Evolutionary conservation across 2,113 vertebrate species (phyloP).

Genomic region (Aspidoscelis tigris): DNA sequence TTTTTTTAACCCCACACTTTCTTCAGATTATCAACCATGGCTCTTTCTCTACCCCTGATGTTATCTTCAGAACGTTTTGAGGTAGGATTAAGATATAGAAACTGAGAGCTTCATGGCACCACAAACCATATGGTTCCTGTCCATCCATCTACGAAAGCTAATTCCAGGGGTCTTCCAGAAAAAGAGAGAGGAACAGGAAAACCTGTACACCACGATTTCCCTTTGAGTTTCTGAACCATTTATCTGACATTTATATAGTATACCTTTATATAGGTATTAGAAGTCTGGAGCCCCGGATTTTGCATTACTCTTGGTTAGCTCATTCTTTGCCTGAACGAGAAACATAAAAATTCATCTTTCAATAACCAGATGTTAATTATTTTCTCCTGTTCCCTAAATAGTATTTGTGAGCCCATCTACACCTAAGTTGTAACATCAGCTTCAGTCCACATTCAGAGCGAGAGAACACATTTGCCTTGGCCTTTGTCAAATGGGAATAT

Average conservation of each 20-base stretch:
- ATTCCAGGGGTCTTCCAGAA: not conserved
- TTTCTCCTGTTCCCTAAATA: not conserved
- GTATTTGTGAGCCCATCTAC: no score
- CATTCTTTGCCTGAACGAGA: not conserved
- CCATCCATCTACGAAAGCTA: no score
- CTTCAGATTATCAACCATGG: no score
- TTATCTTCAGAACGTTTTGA: not conserved
- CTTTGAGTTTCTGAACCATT: not conserved
- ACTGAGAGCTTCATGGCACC: not conserved
- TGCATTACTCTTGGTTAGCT: not conserved
- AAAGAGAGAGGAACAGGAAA: not conserved
- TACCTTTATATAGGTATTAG: not conserved
- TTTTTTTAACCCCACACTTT: not conserved
- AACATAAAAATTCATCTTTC: not conserved
- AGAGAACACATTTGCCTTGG: no score
- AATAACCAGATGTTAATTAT: slow-evolving; percentile 7
- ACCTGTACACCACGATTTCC: not conserved
- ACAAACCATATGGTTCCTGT: not conserved
- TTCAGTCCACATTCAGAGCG: no score
- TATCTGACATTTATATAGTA: not conserved
- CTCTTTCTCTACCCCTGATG: not conserved
- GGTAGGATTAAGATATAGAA: not conserved
- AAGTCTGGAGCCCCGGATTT: not conserved
- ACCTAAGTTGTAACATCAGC: no score
- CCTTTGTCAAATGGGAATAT: no score